Base-by-base conservation (phyloP, 2,888 invertebrate genomes). In the Tyria jacobaeae region DNA sequence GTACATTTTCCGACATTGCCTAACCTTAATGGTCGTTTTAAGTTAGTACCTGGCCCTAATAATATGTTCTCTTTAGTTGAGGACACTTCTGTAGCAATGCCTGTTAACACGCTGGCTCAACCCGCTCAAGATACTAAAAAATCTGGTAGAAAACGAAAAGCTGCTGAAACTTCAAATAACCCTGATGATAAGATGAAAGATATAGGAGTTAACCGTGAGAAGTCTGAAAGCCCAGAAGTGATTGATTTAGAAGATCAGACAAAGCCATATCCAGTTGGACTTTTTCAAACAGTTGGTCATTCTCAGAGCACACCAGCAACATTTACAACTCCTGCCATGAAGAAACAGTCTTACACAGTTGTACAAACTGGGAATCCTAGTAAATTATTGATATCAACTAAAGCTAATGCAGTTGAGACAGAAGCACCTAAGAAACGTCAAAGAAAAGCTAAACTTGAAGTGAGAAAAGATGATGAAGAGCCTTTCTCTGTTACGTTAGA, bases 331-430 rank as follows among this genome's bases (percentile, higher is more conserved):
- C 87, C 94, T 14, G 90, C 89, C 0, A 86, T 88, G 85, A 93
- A 91, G 66, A 94, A 94, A 63, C 94, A 92, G 58, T 90, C 91
- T 0, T 94, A 93, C 62, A 91, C 90, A 21, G 82, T 94, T 48
- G 89, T 93, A 0, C 91, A 90, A 77, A 94, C 94, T 17, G 91
- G 88, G 0, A 88, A 94, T 73, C 94, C 93, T 0, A 92, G 88
- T 70, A 94, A 94, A 80, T 73, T 94, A 41, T 68, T 94, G 21
- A 92, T 94, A 81, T 93, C 94, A n/a, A 86, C 90, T 3, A 93
- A 92, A 80, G 79, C 90, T 0, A 82, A 85, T 61, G 69, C 75
- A 1, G 70, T 64, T 1, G 65, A 70, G 0, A 84, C 80, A 21
- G 88, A 87, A 49, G 60, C 70, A 1, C 71, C 81, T 7, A 90